A percentile compares a stretch with the other conserved stretches of the same genome.
phyloP scores from a whole-genome alignment of 2,113 vertebrate genomes.

The Willisornis vidua region DNA sequence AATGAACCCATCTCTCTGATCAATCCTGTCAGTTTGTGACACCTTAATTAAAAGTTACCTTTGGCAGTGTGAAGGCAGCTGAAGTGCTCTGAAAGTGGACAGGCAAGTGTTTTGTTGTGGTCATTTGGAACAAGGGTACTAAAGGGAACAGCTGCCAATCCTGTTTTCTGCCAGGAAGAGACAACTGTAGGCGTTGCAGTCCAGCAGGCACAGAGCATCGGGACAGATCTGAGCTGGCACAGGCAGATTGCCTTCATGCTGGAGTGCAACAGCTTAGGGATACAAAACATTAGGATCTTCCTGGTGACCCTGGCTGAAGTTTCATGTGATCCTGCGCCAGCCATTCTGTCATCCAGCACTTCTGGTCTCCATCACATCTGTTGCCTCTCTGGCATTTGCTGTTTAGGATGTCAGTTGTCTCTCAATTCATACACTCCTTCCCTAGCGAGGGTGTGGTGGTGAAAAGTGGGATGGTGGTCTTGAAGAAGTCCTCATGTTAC shows the following conservation, averaged over 20 bases:
- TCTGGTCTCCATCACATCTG: conserved; percentile 1
- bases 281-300: neutral
- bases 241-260: rapidly evolving
- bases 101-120: neutral
- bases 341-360: neutral
- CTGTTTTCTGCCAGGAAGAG: neutral
- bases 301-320: neutral
- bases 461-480: neutral
- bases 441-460: neutral
- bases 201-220: rapidly evolving
- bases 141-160: neutral
- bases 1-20: neutral
- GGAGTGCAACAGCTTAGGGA: neutral
- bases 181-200: too few species aligned
- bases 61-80: neutral
- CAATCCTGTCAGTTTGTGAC: neutral
- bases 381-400: neutral
- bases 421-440: neutral
- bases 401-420: neutral
- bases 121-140: neutral
- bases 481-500: neutral
- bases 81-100: neutral
- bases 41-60: conserved; percentile 19
- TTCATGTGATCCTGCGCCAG: neutral
- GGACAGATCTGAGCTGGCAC: neutral